Percentiles rank a stretch among this genome's conserved stretches.
Conservation (phyloP, 2,797 vertebrate genomes). For the Pangasius mekongensis region DNA sequence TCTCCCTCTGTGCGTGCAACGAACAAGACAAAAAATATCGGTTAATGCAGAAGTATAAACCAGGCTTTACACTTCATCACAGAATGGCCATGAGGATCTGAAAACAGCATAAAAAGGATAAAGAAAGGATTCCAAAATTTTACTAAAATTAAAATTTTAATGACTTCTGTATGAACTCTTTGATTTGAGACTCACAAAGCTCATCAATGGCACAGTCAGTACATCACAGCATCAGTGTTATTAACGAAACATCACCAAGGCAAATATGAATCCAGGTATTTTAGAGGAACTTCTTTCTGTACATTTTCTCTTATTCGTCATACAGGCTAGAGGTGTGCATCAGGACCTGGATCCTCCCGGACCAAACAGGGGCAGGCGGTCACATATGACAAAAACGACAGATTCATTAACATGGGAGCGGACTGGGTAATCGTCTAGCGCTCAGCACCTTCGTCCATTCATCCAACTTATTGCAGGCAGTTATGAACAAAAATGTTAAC, state of each 20-base stretch:
- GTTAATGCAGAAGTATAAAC: neutral
- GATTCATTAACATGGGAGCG: neutral
- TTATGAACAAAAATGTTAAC: neutral
- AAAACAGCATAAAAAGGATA: neutral
- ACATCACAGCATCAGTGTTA: neutral
- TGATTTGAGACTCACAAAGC: neutral
- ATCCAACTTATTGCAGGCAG: neutral
- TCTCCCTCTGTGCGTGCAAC: neutral
- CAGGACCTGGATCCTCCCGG: neutral
- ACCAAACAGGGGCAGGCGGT: neutral
- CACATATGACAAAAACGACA: neutral
- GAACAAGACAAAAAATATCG: neutral
- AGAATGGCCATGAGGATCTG: too few species aligned
- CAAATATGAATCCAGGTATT: neutral
- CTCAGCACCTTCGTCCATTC: neutral
- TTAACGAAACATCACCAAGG: neutral
- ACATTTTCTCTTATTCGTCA: neutral
- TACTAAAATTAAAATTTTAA: constrained; percentile 6
- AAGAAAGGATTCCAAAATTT: neutral
- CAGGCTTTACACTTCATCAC: neutral
- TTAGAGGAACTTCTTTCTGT: neutral
- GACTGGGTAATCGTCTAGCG: neutral
- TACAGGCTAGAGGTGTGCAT: neutral
- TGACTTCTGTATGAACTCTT: neutral
- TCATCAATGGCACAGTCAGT: neutral